Base-by-base conservation (phyloP, 2,113 vertebrate genomes). In the Phoxinus phoxinus region DNA sequence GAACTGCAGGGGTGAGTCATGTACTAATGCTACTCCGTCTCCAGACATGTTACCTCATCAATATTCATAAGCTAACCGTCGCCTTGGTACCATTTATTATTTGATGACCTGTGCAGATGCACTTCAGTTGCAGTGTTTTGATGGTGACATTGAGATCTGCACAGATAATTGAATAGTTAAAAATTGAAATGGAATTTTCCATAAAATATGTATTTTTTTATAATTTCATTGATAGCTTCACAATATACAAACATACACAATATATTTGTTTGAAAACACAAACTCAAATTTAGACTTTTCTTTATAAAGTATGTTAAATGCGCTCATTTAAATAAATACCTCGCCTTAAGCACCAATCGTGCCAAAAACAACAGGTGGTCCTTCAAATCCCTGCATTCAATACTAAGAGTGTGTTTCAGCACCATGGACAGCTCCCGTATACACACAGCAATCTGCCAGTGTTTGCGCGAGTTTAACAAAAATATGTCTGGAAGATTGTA, bases 1-100 rank as follows among this genome's bases (percentile, higher is more conserved):
- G 98, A 99, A 87, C 95, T 99, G 84, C 98, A 99, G 89, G 97
- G 97, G 98, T 99, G 91, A 92, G 97, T 93, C 32, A 25, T 21
- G 1, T 46, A 5, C 11, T 37, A 11, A 69, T 10, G 65, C 32
- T 37, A 6, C 53, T 56, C 19, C 21, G 53, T 56, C 53, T 56
- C 19, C 53, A 56, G 53, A 21, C 19, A 23, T 56, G 19, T 71
- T 1, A n/a, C 5, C 32, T 77, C 27, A 67, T 67, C 7, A 32
- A 17, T 44, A 73, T 44, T 15, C 32, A 71, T 0, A 71, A 23
- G 32, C 17, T 1, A 69, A 21, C 37, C 4, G 4, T 23, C 5
- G 2, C 21, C 21, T n/a, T 25, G 71, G 23, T n/a, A 44, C 71
- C 46, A 15, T n/a, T 73, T 41, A n/a, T 44, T 37, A 73, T 25